A percentile compares a stretch with the other conserved stretches of the same genome.
These are phyloP conservation scores for Orthonychiurus folsomi DNA, from an alignment of 2,888 invertebrate genomes.

Conservation along the genomic window DNA sequence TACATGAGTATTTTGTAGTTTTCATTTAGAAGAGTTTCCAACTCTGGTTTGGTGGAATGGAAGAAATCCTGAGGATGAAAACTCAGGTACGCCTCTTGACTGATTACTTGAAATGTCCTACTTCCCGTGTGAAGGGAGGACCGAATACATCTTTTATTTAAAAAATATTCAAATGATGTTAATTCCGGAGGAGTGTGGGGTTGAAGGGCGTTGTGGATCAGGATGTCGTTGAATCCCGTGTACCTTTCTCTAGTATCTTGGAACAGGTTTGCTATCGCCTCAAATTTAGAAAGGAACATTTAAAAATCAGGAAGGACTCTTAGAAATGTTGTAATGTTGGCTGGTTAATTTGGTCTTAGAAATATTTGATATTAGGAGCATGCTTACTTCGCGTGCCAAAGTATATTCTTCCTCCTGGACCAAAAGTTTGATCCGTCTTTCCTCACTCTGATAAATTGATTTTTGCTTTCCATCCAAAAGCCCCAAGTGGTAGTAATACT, in stretches of 20 bases:
- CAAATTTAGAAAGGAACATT: neutral
- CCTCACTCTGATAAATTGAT: neutral
- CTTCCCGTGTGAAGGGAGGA: neutral
- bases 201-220: slow-evolving; percentile 2
- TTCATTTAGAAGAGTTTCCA: slow-evolving; percentile 6
- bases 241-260: neutral
- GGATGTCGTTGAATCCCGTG: slow-evolving; percentile 10
- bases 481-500: slow-evolving; percentile 11
- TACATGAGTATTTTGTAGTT: slow-evolving; percentile 8
- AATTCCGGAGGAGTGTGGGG: neutral
- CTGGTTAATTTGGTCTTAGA: too few relatives aligned
- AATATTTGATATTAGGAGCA: too few relatives aligned
- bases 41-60: neutral
- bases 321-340: too few relatives aligned
- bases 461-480: slow-evolving; percentile 11
- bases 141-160: slow-evolving; percentile 4
- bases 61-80: slow-evolving; percentile 3
- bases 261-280: neutral
- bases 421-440: neutral
- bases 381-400: neutral
- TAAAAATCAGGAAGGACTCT: neutral
- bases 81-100: neutral
- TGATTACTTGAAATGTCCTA: neutral
- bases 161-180: neutral
- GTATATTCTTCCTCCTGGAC: neutral